A percentile compares a stretch with the other conserved stretches of the same genome.
Evolutionary conservation across 2,888 invertebrate species (phyloP).

Genomic region (Acanthococcus lagerstroemiae): DNA sequence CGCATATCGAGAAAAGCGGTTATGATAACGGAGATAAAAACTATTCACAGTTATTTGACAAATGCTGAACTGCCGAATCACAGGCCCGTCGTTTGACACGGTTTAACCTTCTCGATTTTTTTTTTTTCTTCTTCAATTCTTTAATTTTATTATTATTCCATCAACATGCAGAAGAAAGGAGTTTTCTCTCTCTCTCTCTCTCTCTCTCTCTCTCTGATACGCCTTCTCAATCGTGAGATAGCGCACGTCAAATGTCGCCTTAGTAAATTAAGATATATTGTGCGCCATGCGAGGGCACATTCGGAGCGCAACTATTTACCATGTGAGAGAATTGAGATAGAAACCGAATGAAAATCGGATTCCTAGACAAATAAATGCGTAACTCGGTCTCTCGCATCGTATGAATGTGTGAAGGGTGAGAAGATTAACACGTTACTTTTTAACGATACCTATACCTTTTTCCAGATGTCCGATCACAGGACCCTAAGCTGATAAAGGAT

Average conservation of each 20-base stretch:
- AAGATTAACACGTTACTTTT: too few relatives aligned
- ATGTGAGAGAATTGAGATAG: too few relatives aligned
- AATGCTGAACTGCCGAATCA: not conserved
- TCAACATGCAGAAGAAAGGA: not conserved
- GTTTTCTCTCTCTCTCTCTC: not conserved
- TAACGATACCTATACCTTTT: too few relatives aligned
- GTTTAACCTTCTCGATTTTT: not conserved
- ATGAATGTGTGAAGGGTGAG: too few relatives aligned
- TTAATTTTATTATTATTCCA: not conserved
- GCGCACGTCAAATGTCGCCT: not conserved
- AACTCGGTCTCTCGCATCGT: too few relatives aligned
- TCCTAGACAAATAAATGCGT: too few relatives aligned
- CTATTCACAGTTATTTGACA: conserved; percentile 17
- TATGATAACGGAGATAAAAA: conserved; percentile 22
- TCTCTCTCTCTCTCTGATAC: not conserved
- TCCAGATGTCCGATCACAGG: too few relatives aligned
- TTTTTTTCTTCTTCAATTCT: not conserved
- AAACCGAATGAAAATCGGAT: too few relatives aligned
- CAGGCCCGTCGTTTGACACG: not conserved
- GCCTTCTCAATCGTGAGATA: not conserved
- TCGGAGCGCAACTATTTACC: too few relatives aligned
- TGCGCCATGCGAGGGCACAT: too few relatives aligned
- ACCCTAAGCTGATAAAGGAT: too few relatives aligned
- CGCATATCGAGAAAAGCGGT: not conserved
- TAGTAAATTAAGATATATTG: conserved; percentile 9